Evolutionary conservation across 2,888 invertebrate genomes (phyloP), one percentile per base, ranked within the genome.

Genomic region (Orgyia antiqua): DNA sequence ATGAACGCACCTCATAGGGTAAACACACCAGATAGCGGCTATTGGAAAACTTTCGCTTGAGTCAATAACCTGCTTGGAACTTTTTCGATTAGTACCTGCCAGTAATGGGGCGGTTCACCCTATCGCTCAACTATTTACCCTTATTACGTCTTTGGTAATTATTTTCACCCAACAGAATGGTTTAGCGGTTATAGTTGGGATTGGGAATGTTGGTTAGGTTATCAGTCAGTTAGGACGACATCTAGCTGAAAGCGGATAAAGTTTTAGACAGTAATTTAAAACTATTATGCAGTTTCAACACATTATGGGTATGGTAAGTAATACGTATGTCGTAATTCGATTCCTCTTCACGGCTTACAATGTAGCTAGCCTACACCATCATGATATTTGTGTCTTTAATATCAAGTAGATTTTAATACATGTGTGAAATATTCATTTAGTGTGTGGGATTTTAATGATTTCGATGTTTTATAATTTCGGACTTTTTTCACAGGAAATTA

Each of bases 71-170:
- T 53, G 55, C 45, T 36, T 36, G 29, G 42, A 67, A 67, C 53
- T 67, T 67, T 67, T 67, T 67, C 67, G 62, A 67, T 67, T 67
- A 67, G 54, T 67, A 67, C 67, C 67, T 67, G 67, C 59, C 58
- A 55, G 54, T 56, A 53, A 54, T 58, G 47, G 57, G 49, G 42
- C 29, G 47, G 48, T 39, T 56, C 53, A 53, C 60, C 62, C 65
- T 49, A 47, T 45, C 33, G 28, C 9, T 18, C 38, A 49, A 49
- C 47, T 51, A 45, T 56, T 44, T 44, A 24, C 53, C 50, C 58
- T 48, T 53, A 53, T 43, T 51, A 45, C 45, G 35, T 40, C 36
- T 36, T 43, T 20, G 44, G 56, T 60, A 51, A 60, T 54, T 60
- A 56, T 58, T 56, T 48, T 46, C 35, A 42, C 45, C 45, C 52